Evolutionary conservation across 37 sponge, comb jelly and placozoan species (phyloP).

Genomic region (Axinella damicornis): DNA sequence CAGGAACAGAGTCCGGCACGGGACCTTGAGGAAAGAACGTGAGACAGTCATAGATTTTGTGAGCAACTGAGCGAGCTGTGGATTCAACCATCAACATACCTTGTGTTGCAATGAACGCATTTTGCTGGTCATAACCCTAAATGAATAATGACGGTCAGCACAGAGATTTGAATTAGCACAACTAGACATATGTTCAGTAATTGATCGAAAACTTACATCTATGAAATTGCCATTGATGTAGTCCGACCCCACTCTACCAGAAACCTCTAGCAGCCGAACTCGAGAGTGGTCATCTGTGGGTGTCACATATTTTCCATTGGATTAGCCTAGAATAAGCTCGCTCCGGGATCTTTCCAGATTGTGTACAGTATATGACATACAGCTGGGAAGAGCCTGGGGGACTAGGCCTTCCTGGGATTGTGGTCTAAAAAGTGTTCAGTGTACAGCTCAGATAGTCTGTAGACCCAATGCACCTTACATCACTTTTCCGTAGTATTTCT

Average conservation of each 20-base stretch:
- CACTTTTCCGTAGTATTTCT: no score
- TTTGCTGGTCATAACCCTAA: conserved; percentile 45
- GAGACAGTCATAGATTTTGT: no score
- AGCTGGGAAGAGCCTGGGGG: no score
- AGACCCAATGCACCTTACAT: no score
- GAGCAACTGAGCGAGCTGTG: no score
- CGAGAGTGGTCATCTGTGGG: conserved; percentile 92
- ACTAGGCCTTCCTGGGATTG: no score
- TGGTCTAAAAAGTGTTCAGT: no score
- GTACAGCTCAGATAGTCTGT: no score
- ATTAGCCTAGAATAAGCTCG: background rate
- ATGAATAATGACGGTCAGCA: no score
- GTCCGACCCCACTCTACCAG: conserved; percentile 79
- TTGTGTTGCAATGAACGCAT: conserved; percentile 81
- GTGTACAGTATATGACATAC: background rate
- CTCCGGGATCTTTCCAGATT: background rate
- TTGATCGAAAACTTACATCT: conserved; percentile 70
- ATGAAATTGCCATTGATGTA: conserved; percentile 94
- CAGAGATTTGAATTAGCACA: background rate
- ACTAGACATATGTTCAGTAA: background rate
- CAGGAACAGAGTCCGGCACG: conserved; percentile 78
- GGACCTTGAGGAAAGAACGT: conserved; percentile 53
- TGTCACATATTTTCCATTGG: no score
- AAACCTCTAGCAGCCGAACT: conserved; percentile 69
- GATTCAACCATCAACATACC: conserved; percentile 12